A percentile compares a stretch with the other conserved stretches of the same genome.
Evolutionary conservation across 1,140 invertebrate genomes (phyloP).

Genomic region (Trypoxylus dichotomus): DNA sequence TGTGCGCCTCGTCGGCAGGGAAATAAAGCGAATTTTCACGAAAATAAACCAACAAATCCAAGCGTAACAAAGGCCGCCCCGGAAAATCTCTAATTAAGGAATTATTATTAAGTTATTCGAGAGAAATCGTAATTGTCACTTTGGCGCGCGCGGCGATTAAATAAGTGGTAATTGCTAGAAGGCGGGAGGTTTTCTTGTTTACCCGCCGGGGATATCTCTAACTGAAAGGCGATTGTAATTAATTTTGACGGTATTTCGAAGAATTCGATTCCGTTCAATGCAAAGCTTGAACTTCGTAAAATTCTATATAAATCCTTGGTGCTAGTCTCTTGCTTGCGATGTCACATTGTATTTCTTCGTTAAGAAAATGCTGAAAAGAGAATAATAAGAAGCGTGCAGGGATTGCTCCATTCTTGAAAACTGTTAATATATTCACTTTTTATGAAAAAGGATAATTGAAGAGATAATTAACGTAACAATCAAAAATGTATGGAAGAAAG

Average conservation of each 20-base stretch:
- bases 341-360: too few relatives aligned
- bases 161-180: constrained; percentile 33
- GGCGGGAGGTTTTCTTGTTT: constrained; percentile 4
- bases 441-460: too few relatives aligned
- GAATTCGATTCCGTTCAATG: neutral
- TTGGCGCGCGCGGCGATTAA: constrained; percentile 30
- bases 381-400: too few relatives aligned
- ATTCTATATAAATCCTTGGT: too few relatives aligned
- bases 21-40: constrained; percentile 33
- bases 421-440: too few relatives aligned
- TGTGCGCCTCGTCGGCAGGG: neutral
- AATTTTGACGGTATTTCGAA: constrained; percentile 1
- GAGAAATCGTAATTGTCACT: constrained; percentile 35
- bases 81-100: constrained; percentile 35
- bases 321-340: too few relatives aligned
- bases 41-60: constrained; percentile 31
- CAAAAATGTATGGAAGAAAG: too few relatives aligned
- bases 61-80: constrained; percentile 24
- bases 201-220: neutral
- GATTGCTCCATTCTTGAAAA: too few relatives aligned
- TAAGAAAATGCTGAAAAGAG: too few relatives aligned
- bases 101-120: constrained; percentile 33
- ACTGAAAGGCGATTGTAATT: constrained; percentile 3
- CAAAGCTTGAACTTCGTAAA: too few relatives aligned
- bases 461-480: too few relatives aligned